phyloP scores from a whole-genome alignment of 37 sponge, comb jelly and placozoan species.

The Dysidea cf. avara region DNA sequence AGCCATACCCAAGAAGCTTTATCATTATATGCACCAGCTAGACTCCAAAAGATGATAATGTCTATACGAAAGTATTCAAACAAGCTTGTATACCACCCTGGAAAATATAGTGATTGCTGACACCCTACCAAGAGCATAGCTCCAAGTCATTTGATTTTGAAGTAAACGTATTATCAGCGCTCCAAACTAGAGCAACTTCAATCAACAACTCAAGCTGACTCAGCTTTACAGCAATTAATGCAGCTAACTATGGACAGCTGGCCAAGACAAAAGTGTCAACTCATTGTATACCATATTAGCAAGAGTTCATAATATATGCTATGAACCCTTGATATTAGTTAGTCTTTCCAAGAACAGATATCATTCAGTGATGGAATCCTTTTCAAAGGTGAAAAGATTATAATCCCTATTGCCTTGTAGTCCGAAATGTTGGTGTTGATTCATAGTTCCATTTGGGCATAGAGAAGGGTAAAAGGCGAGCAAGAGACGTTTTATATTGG shows the following conservation, averaged over 20 bases:
- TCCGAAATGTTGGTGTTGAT: constrained; percentile 6
- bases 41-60: not conserved
- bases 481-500: constrained; percentile 21
- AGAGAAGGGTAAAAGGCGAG: constrained; percentile 10
- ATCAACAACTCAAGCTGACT: not conserved
- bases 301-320: constrained; percentile 7
- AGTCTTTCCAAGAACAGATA: constrained; percentile 1
- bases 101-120: not conserved
- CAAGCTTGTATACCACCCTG: not conserved
- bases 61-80: not conserved
- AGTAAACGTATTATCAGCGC: not conserved
- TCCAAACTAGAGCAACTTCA: not conserved
- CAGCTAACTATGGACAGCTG: constrained; percentile 3
- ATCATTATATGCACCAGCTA: not conserved
- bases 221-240: not conserved
- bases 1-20: not conserved
- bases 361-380: no score
- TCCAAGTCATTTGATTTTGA: not conserved
- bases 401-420: not conserved
- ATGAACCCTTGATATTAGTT: not conserved
- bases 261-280: constrained; percentile 13
- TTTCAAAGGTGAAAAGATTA: no score
- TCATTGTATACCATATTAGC: not conserved
- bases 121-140: not conserved
- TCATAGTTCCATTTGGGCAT: constrained; percentile 13